phyloP scores from a whole-genome alignment of 2,888 invertebrate species.

The Chaitophorus viminalis region DNA sequence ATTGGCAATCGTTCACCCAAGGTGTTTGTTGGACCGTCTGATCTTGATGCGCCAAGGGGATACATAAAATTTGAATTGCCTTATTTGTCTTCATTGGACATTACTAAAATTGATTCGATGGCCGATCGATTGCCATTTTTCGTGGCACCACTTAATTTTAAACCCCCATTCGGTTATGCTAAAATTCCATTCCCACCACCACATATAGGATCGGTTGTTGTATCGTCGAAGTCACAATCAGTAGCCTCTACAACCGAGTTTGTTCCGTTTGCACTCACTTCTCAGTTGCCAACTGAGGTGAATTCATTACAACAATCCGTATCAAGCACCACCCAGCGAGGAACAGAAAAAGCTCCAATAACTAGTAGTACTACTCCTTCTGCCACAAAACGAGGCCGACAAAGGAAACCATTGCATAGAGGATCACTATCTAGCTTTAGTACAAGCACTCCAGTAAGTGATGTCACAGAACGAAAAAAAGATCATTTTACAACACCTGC shows the following conservation, averaged over 20 bases:
- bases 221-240: conserved; percentile 66
- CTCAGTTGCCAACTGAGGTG: conserved; percentile 49
- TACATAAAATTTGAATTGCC: conserved; percentile 85
- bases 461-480: conserved; percentile 41
- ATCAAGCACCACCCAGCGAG: conserved; percentile 46
- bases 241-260: conserved; percentile 33
- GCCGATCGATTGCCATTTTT: conserved; percentile 83
- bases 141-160: conserved; percentile 85
- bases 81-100: conserved; percentile 80
- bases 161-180: conserved; percentile 84
- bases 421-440: conserved; percentile 67
- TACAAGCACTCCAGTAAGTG: conserved; percentile 49
- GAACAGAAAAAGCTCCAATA: conserved; percentile 18
- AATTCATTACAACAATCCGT: conserved; percentile 47
- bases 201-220: conserved; percentile 86
- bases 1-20: conserved; percentile 76
- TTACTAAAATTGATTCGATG: conserved; percentile 76
- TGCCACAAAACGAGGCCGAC: conserved; percentile 64
- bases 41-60: conserved; percentile 76
- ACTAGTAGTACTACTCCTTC: conserved; percentile 18
- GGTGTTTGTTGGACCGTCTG: conserved; percentile 85
- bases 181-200: conserved; percentile 88
- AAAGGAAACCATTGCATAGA: conserved; percentile 66
- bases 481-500: conserved; percentile 40
- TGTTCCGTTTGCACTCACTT: conserved; percentile 45